phyloP scores from a whole-genome alignment of 2,888 invertebrate species.

The Drosophila trichaetosa region DNA sequence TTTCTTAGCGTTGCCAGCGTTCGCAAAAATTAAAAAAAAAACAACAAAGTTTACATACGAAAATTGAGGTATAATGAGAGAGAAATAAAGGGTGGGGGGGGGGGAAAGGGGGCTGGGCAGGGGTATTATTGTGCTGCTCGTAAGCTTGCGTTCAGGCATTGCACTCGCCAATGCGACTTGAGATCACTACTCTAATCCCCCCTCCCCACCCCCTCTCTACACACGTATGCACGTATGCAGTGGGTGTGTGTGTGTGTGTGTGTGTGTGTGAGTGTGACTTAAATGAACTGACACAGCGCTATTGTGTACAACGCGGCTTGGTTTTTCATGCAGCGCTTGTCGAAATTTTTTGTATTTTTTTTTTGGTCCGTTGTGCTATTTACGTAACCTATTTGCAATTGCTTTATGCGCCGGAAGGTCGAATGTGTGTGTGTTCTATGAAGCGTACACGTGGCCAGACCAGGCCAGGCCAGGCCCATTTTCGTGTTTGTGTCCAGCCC shows the following conservation, averaged over 20 bases:
- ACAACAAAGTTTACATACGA: conserved; percentile 6
- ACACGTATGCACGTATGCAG: not conserved
- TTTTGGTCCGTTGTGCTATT: conserved; percentile 45
- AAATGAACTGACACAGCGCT: conserved; percentile 11
- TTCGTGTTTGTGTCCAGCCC: not conserved
- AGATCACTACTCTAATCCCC: conserved; percentile 1
- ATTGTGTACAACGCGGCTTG: conserved; percentile 20
- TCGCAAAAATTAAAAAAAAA: conserved; percentile 37
- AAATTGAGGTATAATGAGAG: not conserved
- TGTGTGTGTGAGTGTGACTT: not conserved
- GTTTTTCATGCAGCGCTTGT: conserved; percentile 36
- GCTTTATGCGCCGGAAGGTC: conserved; percentile 63
- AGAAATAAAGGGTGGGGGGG: too few relatives aligned
- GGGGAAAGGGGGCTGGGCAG: too few relatives aligned
- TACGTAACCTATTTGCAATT: conserved; percentile 63
- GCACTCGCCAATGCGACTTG: conserved; percentile 42
- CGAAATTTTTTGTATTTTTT: conserved; percentile 29
- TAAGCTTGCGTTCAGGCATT: conserved; percentile 33
- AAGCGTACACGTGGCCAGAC: conserved; percentile 39
- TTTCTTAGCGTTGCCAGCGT: conserved; percentile 23
- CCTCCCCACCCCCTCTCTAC: not conserved
- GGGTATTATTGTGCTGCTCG: conserved; percentile 9
- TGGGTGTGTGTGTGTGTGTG: not conserved
- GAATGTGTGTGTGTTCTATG: conserved; percentile 38
- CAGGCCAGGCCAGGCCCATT: conserved; percentile 36